Percentiles rank a stretch among this genome's conserved stretches.
Conservation (phyloP, 2,888 invertebrate species). For the Heliconius hortense region DNA sequence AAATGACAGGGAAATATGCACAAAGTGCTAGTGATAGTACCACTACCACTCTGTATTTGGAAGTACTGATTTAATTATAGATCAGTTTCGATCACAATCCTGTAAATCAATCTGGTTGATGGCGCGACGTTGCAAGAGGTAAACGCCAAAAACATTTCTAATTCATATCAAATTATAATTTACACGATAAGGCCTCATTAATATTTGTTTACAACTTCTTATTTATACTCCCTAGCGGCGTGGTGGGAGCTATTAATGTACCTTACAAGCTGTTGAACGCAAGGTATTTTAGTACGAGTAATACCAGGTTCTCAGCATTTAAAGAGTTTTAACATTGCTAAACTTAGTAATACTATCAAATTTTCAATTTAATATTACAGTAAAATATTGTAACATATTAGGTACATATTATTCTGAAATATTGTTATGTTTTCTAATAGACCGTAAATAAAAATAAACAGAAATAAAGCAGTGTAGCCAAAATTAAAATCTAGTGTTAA, state of each 20-base stretch:
- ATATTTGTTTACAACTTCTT: constrained; percentile 39
- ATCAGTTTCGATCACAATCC: constrained; percentile 9
- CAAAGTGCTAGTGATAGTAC: constrained; percentile 48
- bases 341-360: constrained; percentile 5
- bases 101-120: not conserved
- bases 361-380: not conserved
- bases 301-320: constrained; percentile 35
- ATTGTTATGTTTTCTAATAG: no score
- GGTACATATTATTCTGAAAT: no score
- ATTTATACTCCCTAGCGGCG: constrained; percentile 37
- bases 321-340: constrained; percentile 20
- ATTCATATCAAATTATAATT: not conserved
- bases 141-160: not conserved
- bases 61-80: not conserved
- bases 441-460: no score
- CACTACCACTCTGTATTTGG: constrained; percentile 30
- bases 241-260: constrained; percentile 40
- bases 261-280: constrained; percentile 42
- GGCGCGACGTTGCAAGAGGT: not conserved
- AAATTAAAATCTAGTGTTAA: not conserved
- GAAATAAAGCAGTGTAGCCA: not conserved
- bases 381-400: no score
- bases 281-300: constrained; percentile 41
- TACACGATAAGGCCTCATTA: constrained; percentile 22
- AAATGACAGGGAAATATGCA: constrained; percentile 75